These are phyloP conservation scores for Echeneis naucrates DNA, from an alignment of 2,797 vertebrate species.

Conservation along the genomic window DNA sequence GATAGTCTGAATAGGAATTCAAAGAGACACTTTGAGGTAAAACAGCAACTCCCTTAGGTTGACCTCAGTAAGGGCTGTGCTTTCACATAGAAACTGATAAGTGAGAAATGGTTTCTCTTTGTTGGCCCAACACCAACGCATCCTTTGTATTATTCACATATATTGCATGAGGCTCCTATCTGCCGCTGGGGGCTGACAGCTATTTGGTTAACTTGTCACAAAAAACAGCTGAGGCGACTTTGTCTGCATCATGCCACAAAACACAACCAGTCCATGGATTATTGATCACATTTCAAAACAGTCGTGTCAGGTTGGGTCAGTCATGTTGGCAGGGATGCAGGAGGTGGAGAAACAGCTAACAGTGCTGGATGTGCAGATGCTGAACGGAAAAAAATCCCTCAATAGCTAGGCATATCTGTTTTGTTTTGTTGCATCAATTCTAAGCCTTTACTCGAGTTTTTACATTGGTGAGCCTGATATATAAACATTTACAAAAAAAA, in stretches of 20 bases:
- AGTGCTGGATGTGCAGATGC: not conserved
- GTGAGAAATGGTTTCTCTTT: not conserved
- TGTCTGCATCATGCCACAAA: not conserved
- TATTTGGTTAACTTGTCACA: not conserved
- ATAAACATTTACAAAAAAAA: too few species aligned
- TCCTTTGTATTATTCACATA: too few species aligned
- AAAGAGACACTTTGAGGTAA: not conserved
- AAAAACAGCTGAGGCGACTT: not conserved
- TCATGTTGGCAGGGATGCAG: conserved; percentile 23
- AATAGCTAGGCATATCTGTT: too few species aligned
- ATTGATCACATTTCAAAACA: not conserved
- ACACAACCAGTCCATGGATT: not conserved
- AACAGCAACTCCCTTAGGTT: not conserved
- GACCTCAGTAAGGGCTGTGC: not conserved
- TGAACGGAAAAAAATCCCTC: not conserved
- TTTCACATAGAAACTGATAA: not conserved
- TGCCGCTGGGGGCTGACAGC: not conserved
- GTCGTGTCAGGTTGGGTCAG: conserved; percentile 1
- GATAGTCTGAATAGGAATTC: not conserved
- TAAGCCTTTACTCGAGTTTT: too few species aligned
- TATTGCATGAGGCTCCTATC: not conserved
- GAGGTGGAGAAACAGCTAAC: conserved; percentile 16
- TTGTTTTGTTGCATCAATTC: too few species aligned
- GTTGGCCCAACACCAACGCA: not conserved
- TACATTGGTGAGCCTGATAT: too few species aligned